These are phyloP conservation scores for Pantelozetes paolii DNA, from an alignment of 2,888 invertebrate species.

Conservation along the genomic window DNA sequence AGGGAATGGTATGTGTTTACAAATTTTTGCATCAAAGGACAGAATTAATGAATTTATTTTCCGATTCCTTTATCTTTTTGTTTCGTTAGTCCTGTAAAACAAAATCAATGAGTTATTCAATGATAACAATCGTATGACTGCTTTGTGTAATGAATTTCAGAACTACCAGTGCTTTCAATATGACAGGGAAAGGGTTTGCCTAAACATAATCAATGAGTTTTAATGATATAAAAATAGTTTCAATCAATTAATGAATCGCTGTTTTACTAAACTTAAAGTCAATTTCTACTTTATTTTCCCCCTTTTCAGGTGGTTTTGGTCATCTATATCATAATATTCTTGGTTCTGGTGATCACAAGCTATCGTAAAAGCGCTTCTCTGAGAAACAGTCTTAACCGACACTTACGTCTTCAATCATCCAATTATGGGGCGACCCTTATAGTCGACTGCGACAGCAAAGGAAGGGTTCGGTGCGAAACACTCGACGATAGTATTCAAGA, in stretches of 20 bases:
- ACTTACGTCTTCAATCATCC: slow-evolving; percentile 33
- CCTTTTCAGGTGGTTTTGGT: slow-evolving; percentile 35
- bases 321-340: slow-evolving; percentile 39
- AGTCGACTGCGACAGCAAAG: slow-evolving; percentile 30
- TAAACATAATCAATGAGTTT: not conserved
- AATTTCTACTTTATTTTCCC: no score
- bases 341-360: slow-evolving; percentile 40
- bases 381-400: slow-evolving; percentile 37
- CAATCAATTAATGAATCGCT: not conserved
- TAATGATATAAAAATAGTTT: no score
- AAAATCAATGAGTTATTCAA: no score
- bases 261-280: no score
- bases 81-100: no score
- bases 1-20: no score
- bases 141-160: not conserved
- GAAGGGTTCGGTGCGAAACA: slow-evolving; percentile 37
- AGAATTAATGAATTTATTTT: not conserved
- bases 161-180: not conserved
- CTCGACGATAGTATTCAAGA: slow-evolving; percentile 35
- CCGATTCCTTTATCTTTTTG: no score
- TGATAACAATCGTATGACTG: not conserved
- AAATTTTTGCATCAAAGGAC: not conserved
- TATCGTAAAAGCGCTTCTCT: slow-evolving; percentile 40
- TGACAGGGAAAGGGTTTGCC: not conserved
- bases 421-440: slow-evolving; percentile 38